Base-by-base conservation (phyloP, 1,140 invertebrate species). In the Drosophila prosaltans region DNA sequence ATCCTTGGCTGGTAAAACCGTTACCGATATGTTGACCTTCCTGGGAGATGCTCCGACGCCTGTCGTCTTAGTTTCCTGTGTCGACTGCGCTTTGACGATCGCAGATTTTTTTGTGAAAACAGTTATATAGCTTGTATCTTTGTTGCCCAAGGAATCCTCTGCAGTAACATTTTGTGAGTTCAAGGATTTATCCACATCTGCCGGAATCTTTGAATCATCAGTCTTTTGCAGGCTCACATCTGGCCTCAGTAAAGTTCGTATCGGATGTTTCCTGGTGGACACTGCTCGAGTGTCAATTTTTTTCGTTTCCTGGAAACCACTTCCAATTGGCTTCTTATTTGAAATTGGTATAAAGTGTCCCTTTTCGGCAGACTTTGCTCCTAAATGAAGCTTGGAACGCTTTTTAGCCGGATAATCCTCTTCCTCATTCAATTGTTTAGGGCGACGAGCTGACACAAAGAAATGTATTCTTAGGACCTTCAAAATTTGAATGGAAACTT, bases 21-120 rank as follows among this genome's bases (percentile, higher is more conserved):
- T 45, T 9, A 77, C 74, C 1, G 74, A 77, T 45, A 77, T 77
- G 21, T 70, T 77, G 0, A 77, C 74, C 45, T 77, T 57, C 26
- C 66, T 60, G 2, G n/a, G 54, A 16, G 21, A 30, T 21, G 40
- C 30, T n/a, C 43, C 2, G 2, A 55, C 26, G 11, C 2, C 59
- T 4, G 68, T 51, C 0, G 45, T 55, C 8, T 63, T 74, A 10
- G n/a, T 45, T 16, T 16, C 28, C 59, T 39, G 5, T 26, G 2
- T 10, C 8, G 8, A 6, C 40, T 68, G 21, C 63, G 39, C 10
- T 21, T 28, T 10, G 1, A 30, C 36, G 21, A 41, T 24, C 7
- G 39, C 6, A 3, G 72, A 4, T 3, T 70, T 77, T 16, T 65
- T 77, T 0, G 60, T 70, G 3, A 77, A 11, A 11, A 70, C 41